Evolutionary conservation across 2,888 invertebrate species (phyloP).

Genomic region (Deilephila porcellus): DNA sequence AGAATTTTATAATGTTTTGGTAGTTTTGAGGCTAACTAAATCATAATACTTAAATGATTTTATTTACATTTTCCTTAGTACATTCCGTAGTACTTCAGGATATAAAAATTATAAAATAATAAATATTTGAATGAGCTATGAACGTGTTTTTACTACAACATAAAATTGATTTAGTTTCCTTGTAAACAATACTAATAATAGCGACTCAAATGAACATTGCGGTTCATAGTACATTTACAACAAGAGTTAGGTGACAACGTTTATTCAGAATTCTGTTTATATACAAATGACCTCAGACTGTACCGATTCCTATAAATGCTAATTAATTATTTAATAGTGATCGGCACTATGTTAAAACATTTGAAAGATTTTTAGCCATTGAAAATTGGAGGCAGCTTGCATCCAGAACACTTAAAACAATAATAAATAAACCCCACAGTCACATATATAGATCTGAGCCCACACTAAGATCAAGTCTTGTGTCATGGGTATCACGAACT

Average conservation of each 20-base stretch:
- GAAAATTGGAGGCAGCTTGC: too few species aligned
- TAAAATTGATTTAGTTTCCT: neutral
- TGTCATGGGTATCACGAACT: too few species aligned
- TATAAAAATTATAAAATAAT: neutral
- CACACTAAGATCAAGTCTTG: too few species aligned
- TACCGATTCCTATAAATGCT: neutral
- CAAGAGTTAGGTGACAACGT: neutral
- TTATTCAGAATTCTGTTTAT: conserved; percentile 9
- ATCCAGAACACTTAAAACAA: too few species aligned
- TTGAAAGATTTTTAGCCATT: too few species aligned
- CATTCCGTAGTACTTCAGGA: neutral
- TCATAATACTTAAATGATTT: too few species aligned
- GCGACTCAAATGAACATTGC: conserved; percentile 7
- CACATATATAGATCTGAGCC: too few species aligned
- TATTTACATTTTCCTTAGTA: neutral
- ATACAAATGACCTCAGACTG: neutral
- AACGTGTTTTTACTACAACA: neutral
- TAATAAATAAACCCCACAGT: too few species aligned
- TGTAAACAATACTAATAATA: conserved; percentile 9
- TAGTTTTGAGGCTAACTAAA: too few species aligned
- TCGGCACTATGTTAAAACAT: too few species aligned
- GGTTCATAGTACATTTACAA: neutral
- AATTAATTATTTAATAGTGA: too few species aligned
- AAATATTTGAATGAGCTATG: neutral
- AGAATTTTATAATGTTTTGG: too few species aligned